phyloP scores from a whole-genome alignment of 2,797 vertebrate species.

The Phyllotis vaccarum region DNA sequence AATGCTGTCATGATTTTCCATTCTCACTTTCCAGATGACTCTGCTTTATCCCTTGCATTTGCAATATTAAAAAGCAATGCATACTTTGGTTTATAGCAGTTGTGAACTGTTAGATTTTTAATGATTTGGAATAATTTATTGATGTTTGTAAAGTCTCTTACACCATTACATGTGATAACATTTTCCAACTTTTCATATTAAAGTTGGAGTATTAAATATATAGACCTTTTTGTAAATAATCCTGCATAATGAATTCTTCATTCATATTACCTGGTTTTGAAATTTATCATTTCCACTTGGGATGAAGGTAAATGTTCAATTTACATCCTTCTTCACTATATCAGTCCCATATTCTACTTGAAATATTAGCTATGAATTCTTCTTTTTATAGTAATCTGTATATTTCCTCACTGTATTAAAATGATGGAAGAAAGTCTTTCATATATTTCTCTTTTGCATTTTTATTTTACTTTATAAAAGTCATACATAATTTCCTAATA shows the following conservation, averaged over 20 bases:
- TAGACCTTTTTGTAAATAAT: background rate
- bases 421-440: background rate
- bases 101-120: background rate
- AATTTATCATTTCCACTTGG: background rate
- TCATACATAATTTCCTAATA: background rate
- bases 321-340: background rate
- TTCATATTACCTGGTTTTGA: background rate
- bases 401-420: background rate
- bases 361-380: background rate
- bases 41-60: background rate
- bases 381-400: background rate
- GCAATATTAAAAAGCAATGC: background rate
- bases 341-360: background rate
- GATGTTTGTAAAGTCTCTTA: background rate
- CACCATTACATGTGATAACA: background rate
- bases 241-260: conserved; percentile 20
- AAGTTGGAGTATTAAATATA: background rate
- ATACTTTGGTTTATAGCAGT: background rate
- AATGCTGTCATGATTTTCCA: background rate
- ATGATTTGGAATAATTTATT: conserved; percentile 9
- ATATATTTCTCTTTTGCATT: background rate
- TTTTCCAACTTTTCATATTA: background rate
- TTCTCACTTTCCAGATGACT: background rate
- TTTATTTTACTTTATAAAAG: background rate
- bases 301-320: background rate